Evolutionary conservation across 35 echinoderm and acorn worm genomes (phyloP), one percentile per base, ranked within the genome.

Genomic region (Anneissia japonica): DNA sequence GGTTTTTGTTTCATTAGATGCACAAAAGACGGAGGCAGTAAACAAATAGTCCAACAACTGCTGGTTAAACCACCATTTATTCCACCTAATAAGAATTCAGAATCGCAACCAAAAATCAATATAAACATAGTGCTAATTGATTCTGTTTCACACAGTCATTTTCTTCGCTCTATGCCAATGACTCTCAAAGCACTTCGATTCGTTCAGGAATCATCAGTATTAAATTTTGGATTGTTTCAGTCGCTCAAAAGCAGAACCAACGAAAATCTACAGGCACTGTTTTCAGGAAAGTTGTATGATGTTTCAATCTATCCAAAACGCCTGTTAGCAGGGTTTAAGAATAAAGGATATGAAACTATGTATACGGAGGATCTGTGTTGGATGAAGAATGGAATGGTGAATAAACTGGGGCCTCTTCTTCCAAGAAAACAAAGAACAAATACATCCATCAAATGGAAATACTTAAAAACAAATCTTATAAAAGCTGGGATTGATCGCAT

Each of bases 331-430:
- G 39, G 77, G 29, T 87, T 87, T 26, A 97, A 97, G 39, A 74
- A 87, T 12, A 39, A 55, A 17, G 94, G 94, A 0, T 96, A 96
- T 83, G 64, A 87, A 36, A 93, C 87, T 4, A 39, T 86, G 36
- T 92, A 88, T 86, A 84, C 76, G 33, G 90, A 97, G 76, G 94
- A 97, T 77, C 80, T 92, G 7, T 97, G 94, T 32, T 93, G 87
- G 90, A 87, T 72, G n/a, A 90, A 84, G n/a, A n/a, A n/a, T n/a
- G 94, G 90, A 96, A 74, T 96, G 93, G 93, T 89, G 93, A 7
- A 76, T 96, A 23, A 87, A 82, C n/a, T 88, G 89, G 39, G 85
- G 87, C 74, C 76, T 97, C 86, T 82, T 92, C 4, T 84, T 85
- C 1, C 82, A 92, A 32, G 45, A 73, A 23, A 51, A 72, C 19